These are phyloP conservation scores for Acanthornis magna DNA, from an alignment of 2,797 vertebrate genomes.

Conservation along the genomic window DNA sequence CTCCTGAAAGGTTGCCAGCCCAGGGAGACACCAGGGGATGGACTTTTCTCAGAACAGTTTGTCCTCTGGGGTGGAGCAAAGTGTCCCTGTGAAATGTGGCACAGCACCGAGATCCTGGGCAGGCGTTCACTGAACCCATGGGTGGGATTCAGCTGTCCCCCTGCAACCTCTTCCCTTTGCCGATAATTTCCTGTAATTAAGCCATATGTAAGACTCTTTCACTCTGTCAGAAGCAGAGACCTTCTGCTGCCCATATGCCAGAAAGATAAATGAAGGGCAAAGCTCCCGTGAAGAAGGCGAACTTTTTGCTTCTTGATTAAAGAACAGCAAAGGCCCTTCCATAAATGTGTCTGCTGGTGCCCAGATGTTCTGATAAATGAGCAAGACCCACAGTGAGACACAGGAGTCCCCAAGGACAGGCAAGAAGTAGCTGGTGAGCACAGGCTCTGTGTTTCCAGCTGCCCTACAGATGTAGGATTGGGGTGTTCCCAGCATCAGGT, in stretches of 20 bases:
- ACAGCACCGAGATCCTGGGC: neutral
- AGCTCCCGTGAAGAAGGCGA: neutral
- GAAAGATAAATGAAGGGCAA: constrained; percentile 65
- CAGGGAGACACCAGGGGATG: neutral
- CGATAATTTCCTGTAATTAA: constrained; percentile 57
- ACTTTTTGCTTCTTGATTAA: neutral
- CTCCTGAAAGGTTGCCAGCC: neutral
- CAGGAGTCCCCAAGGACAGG: neutral
- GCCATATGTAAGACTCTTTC: constrained; percentile 48
- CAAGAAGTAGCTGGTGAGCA: neutral
- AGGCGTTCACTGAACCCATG: neutral
- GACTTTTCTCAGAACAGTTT: neutral
- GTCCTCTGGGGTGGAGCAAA: neutral
- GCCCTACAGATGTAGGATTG: neutral
- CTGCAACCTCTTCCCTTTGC: constrained; percentile 22
- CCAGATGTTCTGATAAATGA: neutral
- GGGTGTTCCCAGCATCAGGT: neutral
- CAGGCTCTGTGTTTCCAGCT: neutral
- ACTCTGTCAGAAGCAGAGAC: constrained; percentile 44
- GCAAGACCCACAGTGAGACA: neutral
- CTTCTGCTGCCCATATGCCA: constrained; percentile 68
- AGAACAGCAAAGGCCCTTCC: neutral
- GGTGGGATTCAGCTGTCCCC: constrained; percentile 35
- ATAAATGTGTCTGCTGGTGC: neutral
- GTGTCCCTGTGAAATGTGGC: neutral